A percentile compares a stretch with the other conserved stretches of the same genome.
These are phyloP conservation scores for Orthosia gracilis DNA, from an alignment of 2,888 invertebrate species.

Conservation along the genomic window DNA sequence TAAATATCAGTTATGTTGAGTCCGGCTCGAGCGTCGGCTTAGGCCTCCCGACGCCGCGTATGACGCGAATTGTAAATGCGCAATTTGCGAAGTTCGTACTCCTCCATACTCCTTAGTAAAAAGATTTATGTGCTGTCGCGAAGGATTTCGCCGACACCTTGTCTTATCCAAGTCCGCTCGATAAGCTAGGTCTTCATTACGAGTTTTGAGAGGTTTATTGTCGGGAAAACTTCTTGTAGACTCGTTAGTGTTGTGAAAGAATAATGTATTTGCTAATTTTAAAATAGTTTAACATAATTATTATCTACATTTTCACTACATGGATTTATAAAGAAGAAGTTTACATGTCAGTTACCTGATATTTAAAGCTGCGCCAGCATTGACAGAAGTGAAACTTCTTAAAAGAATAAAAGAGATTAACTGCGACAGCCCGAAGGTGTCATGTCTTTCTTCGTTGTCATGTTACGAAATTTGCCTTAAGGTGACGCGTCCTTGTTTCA, in stretches of 20 bases:
- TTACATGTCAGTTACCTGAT: neutral
- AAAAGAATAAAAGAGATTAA: no score
- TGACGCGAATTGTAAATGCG: slow-evolving; percentile 86
- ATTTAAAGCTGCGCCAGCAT: no score
- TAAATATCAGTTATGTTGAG: slow-evolving; percentile 85
- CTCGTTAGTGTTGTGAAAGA: slow-evolving; percentile 18
- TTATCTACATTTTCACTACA: neutral
- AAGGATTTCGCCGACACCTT: slow-evolving; percentile 79
- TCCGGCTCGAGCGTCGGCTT: slow-evolving; percentile 68
- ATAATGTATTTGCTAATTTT: neutral
- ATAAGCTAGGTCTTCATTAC: slow-evolving; percentile 64
- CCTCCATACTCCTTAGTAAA: slow-evolving; percentile 69
- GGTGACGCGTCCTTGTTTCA: no score
- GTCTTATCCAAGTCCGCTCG: slow-evolving; percentile 70
- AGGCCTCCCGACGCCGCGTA: slow-evolving; percentile 73
- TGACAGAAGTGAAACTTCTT: no score
- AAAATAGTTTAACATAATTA: neutral
- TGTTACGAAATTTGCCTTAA: no score
- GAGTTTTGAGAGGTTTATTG: slow-evolving; percentile 57
- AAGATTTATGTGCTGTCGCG: slow-evolving; percentile 77
- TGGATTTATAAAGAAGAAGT: neutral
- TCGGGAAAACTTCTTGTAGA: slow-evolving; percentile 45
- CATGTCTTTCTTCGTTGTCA: no score
- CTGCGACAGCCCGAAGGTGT: no score
- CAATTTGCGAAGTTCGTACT: slow-evolving; percentile 81